Percentiles rank a stretch among this genome's conserved stretches.
Conservation (phyloP, 1,140 invertebrate species). For the Drosophila sp. region DNA sequence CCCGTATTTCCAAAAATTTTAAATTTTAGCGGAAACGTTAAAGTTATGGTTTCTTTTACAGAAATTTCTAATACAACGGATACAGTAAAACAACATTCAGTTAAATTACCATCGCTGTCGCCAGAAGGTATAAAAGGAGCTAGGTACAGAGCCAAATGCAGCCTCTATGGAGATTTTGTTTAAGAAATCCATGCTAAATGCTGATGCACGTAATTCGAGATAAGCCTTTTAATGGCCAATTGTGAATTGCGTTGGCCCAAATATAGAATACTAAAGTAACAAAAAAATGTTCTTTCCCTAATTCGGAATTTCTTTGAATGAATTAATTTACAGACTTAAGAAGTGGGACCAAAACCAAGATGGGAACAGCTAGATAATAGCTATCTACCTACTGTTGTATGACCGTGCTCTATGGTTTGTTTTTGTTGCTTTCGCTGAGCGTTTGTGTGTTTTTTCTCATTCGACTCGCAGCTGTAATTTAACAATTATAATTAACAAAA, state of each 20-base stretch:
- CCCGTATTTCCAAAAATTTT: too few species aligned
- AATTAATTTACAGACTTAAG: not conserved
- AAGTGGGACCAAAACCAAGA: not conserved
- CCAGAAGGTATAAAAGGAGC: too few species aligned
- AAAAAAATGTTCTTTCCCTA: not conserved
- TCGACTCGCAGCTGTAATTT: conserved; percentile 2
- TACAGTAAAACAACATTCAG: too few species aligned
- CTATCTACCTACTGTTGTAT: not conserved
- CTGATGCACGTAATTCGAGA: not conserved
- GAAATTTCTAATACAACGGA: too few species aligned
- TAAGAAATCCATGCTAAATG: not conserved
- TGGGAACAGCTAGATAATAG: not conserved
- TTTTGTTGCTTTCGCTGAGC: conserved; percentile 5
- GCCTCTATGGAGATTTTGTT: not conserved
- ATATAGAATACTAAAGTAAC: not conserved
- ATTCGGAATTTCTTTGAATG: not conserved
- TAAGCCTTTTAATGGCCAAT: not conserved
- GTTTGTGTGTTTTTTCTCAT: conserved; percentile 3
- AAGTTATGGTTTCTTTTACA: too few species aligned
- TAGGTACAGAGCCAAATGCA: too few species aligned
- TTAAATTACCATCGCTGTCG: too few species aligned
- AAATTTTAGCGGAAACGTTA: too few species aligned
- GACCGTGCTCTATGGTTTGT: not conserved
- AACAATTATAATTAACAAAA: conserved; percentile 7
- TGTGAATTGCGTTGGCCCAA: not conserved